Conservation (phyloP, 2,797 vertebrate genomes). For the Notoglanidium macrostoma region DNA sequence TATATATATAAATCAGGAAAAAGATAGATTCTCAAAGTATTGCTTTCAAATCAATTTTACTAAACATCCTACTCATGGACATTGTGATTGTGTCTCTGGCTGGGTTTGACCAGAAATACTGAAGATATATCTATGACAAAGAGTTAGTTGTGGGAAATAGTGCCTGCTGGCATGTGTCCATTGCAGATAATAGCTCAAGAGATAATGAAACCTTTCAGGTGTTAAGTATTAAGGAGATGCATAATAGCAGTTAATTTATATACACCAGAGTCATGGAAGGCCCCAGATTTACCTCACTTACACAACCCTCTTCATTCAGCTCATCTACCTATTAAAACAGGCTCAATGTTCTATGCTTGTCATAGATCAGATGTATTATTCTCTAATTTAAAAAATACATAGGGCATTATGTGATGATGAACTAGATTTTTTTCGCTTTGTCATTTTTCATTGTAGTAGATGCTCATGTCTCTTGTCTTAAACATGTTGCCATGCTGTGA, state of each 20-base stretch:
- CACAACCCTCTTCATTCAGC: not conserved
- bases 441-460: not conserved
- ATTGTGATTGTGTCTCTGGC: not conserved
- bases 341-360: not conserved
- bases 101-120: not conserved
- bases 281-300: not conserved
- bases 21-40: not conserved
- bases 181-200: not conserved
- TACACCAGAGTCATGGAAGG: not conserved
- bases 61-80: not conserved
- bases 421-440: not conserved
- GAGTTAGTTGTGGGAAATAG: not conserved
- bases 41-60: too few species aligned
- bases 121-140: not conserved
- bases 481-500: not conserved
- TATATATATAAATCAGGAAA: too few species aligned
- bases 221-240: not conserved
- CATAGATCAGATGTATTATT: not conserved
- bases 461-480: not conserved
- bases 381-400: not conserved
- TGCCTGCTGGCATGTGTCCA: not conserved
- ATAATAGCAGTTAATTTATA: not conserved
- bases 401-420: not conserved
- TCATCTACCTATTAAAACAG: not conserved
- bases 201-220: not conserved